Evolutionary conservation across 2,113 vertebrate species (phyloP).

Genomic region (Megaceryle maxima): DNA sequence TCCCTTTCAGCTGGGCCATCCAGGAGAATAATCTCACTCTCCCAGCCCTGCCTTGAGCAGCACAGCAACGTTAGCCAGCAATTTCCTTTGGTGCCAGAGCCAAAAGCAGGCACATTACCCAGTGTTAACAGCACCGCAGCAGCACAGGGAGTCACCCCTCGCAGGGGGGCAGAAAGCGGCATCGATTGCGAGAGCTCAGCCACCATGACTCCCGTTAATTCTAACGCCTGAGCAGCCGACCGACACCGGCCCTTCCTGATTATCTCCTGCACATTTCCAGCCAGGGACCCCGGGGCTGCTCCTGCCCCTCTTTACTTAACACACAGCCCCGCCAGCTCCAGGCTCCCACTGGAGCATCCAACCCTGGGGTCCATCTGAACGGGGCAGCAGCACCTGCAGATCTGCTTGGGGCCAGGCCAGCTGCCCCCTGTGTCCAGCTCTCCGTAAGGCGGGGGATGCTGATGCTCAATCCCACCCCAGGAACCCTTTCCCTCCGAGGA

Average conservation of each 20-base stretch:
- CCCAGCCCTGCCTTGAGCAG: background rate
- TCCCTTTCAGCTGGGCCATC: background rate
- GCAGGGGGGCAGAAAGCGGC: background rate
- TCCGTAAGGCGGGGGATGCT: fast-evolving
- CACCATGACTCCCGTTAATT: background rate
- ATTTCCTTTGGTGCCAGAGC: background rate
- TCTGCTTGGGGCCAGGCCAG: fast-evolving
- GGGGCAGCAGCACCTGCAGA: too few relatives aligned
- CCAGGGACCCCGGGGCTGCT: background rate
- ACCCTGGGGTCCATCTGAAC: background rate
- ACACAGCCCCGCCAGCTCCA: fast-evolving
- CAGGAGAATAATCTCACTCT: background rate
- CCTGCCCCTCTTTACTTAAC: background rate
- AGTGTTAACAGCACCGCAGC: background rate
- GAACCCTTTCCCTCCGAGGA: background rate
- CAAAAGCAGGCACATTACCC: background rate
- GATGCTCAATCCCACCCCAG: background rate
- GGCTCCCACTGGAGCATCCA: background rate
- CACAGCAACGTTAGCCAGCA: background rate
- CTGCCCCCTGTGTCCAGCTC: background rate
- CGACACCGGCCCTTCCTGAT: background rate
- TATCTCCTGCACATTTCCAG: background rate
- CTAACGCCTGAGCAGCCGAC: background rate
- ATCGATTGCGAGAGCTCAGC: background rate
- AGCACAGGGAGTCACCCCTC: background rate